These are phyloP conservation scores for Caenorhabditis sp. DNA, from an alignment of 2,888 invertebrate species.

Conservation along the genomic window DNA sequence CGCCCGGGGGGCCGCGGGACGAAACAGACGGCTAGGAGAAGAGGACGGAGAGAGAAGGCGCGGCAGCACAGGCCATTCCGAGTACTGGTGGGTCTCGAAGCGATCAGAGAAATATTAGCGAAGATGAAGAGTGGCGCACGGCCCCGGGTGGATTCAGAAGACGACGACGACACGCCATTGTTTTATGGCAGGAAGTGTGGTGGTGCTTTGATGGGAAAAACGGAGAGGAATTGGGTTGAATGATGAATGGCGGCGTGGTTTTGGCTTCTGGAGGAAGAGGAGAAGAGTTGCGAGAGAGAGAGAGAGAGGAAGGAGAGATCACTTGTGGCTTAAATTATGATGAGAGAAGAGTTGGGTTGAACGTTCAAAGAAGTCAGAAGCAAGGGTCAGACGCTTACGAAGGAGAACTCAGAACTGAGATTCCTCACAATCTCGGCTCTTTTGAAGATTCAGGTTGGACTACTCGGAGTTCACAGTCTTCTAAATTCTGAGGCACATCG, in stretches of 20 bases:
- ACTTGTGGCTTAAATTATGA: not conserved
- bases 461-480: too few relatives aligned
- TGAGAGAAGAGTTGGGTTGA: too few relatives aligned
- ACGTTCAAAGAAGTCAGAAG: too few relatives aligned
- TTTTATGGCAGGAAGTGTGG: conserved; percentile 57
- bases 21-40: conserved; percentile 44
- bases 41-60: conserved; percentile 2
- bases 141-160: conserved; percentile 1
- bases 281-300: not conserved
- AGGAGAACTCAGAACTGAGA: too few relatives aligned
- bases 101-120: conserved; percentile 27
- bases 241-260: conserved; percentile 16
- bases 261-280: not conserved
- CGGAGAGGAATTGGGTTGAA: conserved; percentile 5
- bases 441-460: too few relatives aligned
- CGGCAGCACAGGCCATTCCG: conserved; percentile 46
- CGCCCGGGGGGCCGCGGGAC: conserved; percentile 36
- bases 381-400: too few relatives aligned
- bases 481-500: too few relatives aligned
- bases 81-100: conserved; percentile 50
- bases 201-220: conserved; percentile 33
- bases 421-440: too few relatives aligned
- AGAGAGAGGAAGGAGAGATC: not conserved
- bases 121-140: conserved; percentile 10
- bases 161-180: conserved; percentile 53